phyloP scores from a whole-genome alignment of 1,140 invertebrate species.

The Paraescarpia echinospica region DNA sequence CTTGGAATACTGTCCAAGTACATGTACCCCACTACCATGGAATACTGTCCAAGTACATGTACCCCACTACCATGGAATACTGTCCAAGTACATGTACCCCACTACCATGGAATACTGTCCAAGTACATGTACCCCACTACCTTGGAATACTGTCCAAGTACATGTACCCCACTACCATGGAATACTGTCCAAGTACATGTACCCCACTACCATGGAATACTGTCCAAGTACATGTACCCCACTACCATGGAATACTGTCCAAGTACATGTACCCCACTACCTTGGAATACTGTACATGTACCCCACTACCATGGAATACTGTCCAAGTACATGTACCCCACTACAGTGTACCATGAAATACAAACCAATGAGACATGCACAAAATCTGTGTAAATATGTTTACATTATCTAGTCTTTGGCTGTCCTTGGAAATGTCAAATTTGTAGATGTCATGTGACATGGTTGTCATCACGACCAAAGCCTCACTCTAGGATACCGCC shows the following conservation, averaged over 20 bases:
- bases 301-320: neutral
- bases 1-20: neutral
- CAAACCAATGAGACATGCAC: neutral
- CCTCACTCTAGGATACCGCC: neutral
- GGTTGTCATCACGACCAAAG: neutral
- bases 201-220: too few relatives aligned
- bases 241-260: too few relatives aligned
- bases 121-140: too few relatives aligned
- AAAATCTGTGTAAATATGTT: neutral
- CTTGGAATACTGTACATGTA: too few relatives aligned
- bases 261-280: neutral
- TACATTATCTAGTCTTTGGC: neutral
- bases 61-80: too few relatives aligned
- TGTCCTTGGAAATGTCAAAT: neutral
- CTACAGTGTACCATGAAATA: too few relatives aligned
- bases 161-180: neutral
- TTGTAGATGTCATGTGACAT: neutral
- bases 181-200: too few relatives aligned
- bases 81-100: neutral
- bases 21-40: neutral
- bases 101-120: too few relatives aligned
- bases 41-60: too few relatives aligned
- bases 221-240: neutral
- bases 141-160: neutral
- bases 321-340: neutral